phyloP scores from a whole-genome alignment of 1,140 invertebrate genomes.

The Drosophila tristis region DNA sequence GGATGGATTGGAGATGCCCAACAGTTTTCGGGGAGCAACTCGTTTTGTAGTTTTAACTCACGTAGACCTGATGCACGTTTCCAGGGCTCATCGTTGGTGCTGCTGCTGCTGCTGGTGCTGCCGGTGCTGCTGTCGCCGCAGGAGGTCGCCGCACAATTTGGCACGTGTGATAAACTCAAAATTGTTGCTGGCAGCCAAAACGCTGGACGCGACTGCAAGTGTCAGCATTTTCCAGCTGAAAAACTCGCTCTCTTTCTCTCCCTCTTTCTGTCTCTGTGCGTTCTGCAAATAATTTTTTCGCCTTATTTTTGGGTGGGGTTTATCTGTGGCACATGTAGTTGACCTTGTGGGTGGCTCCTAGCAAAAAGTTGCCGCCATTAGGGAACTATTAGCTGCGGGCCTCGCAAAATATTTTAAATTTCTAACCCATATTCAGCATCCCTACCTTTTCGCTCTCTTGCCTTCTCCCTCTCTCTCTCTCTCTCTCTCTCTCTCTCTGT shows the following conservation, averaged over 20 bases:
- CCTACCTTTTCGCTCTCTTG: no score
- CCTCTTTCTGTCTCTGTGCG: slow-evolving; percentile 13
- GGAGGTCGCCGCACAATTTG: slow-evolving; percentile 74
- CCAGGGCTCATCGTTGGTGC: slow-evolving; percentile 16
- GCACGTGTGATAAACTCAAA: slow-evolving; percentile 81
- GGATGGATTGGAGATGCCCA: not conserved
- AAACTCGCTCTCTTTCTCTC: not conserved
- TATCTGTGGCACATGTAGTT: slow-evolving; percentile 73
- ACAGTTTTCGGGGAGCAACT: slow-evolving; percentile 12
- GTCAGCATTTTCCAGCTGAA: slow-evolving; percentile 46
- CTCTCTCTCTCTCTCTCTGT: not conserved
- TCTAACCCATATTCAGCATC: slow-evolving; percentile 8
- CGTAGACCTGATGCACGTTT: slow-evolving; percentile 67
- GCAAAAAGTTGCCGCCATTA: slow-evolving; percentile 61
- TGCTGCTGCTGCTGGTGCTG: not conserved
- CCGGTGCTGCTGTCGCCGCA: slow-evolving; percentile 49
- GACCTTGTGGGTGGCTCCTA: slow-evolving; percentile 51
- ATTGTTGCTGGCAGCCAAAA: slow-evolving; percentile 66
- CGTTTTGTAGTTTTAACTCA: slow-evolving; percentile 54
- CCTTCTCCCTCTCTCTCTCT: not conserved
- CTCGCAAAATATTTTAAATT: slow-evolving; percentile 48
- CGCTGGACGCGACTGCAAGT: slow-evolving; percentile 55
- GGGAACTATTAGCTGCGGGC: slow-evolving; percentile 68
- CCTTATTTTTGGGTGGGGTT: slow-evolving; percentile 3
- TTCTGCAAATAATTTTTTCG: slow-evolving; percentile 45